Base-by-base conservation (phyloP, 23 tunicate species). In the Trididemnum miniatum region DNA sequence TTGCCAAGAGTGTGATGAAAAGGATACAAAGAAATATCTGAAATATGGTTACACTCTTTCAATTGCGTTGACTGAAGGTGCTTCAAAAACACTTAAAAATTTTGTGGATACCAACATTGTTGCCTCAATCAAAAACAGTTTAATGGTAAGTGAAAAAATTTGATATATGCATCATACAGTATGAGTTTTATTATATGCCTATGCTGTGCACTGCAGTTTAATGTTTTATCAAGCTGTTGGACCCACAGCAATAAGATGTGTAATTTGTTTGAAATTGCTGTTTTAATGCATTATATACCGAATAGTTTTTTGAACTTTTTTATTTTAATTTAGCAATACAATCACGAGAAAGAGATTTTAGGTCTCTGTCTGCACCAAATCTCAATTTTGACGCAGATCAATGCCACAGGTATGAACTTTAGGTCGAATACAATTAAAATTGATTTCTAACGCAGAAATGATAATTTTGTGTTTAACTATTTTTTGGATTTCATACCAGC, bases 61-160 rank as follows among this genome's bases (percentile, higher is more conserved):
- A 4, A 71, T 82, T 26, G 86, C 86, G 32, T 69, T 82, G 33
- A 32, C 39, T 33, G 86, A 82, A 18, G 29, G 31, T 52, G 51
- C 74, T 31, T 57, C 78, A 20, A 22, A 71, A 49, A 71, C 36
- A 3, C 37, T 49, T 20, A 50, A 23, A 26, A 9, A 22, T 31
- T 51, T 51, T 34, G 31, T 33, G 31, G 65, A 82, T 31, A 35
- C 86, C 15, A 72, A 59, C 1, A 35, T 82, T 5, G 28, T 82
- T 30, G 31, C 30, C 3, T 66, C 71, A 1, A 31, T 82, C 3
- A 44, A 29, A 2, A 2, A 29, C 71, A 67, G 78, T 28, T 30
- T 82, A 20, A 15, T 24, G 33, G 86, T 82, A 57, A 69, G 82
- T 44, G 54, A n/a, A n/a, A n/a, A n/a, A n/a, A n/a, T n/a, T n/a